Evolutionary conservation across 2,888 invertebrate genomes (phyloP).

Genomic region (Nemurella pictetii): DNA sequence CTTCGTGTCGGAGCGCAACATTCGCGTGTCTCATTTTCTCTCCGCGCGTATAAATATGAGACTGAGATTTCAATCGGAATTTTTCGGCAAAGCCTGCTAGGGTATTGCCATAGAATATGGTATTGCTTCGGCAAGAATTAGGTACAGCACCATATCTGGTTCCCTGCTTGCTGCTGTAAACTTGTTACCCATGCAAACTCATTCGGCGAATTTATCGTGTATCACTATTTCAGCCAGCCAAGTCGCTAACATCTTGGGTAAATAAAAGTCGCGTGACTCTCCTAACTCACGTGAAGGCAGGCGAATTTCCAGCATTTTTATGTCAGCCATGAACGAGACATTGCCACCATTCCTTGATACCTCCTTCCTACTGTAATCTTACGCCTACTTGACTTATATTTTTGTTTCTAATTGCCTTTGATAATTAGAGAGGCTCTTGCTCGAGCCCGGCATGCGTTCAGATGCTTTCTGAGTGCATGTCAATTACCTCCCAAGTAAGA

Average conservation of each 20-base stretch:
- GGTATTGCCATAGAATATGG: no score
- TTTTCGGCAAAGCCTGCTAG: background rate
- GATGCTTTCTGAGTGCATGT: background rate
- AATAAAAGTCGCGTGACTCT: background rate
- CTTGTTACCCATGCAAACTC: background rate
- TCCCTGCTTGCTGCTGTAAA: background rate
- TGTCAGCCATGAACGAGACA: background rate
- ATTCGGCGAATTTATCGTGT: no score
- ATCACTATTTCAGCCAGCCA: background rate
- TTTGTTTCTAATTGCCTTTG: background rate
- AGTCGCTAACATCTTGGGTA: background rate
- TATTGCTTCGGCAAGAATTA: background rate
- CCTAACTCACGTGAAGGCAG: background rate
- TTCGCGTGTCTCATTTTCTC: background rate
- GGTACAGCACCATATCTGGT: background rate
- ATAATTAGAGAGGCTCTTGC: background rate
- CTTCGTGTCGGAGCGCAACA: background rate
- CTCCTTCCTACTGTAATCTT: background rate
- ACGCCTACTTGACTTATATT: background rate
- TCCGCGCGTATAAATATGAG: background rate
- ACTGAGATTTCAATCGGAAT: background rate
- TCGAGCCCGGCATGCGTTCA: background rate
- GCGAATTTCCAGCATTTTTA: background rate
- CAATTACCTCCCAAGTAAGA: background rate
- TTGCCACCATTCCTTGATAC: background rate